Conservation (phyloP, 2,888 invertebrate species). For the Nomada ruficornis region DNA sequence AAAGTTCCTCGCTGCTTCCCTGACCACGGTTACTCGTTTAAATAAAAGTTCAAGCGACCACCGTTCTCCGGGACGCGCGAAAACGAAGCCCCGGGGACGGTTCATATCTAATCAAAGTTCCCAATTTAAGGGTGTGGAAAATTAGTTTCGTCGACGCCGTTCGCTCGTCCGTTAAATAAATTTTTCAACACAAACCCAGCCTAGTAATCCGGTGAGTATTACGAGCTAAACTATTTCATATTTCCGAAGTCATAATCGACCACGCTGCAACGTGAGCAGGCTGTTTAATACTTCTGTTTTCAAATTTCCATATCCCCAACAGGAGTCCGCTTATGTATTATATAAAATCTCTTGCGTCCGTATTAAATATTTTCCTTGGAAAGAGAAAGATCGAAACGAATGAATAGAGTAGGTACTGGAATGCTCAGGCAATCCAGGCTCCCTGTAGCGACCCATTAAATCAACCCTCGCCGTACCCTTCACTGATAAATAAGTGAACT, state of each 20-base stretch:
- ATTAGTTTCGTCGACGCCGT: neutral
- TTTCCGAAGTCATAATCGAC: neutral
- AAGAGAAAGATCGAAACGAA: neutral
- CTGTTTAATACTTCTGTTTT: neutral
- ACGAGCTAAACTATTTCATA: neutral
- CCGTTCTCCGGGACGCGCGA: neutral
- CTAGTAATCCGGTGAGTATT: neutral
- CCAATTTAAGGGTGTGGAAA: slow-evolving; percentile 24
- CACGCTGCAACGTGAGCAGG: neutral
- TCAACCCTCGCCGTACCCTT: slow-evolving; percentile 22
- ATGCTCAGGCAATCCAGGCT: too few relatives aligned
- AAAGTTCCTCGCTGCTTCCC: slow-evolving; percentile 19
- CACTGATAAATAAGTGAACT: slow-evolving; percentile 23
- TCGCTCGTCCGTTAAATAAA: neutral
- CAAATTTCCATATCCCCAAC: neutral
- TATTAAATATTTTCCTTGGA: neutral
- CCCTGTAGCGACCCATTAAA: slow-evolving; percentile 15
- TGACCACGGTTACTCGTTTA: slow-evolving; percentile 48
- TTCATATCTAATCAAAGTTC: slow-evolving; percentile 51
- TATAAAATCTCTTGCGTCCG: too few relatives aligned
- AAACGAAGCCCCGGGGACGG: neutral
- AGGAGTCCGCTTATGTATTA: too few relatives aligned
- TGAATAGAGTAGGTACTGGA: neutral
- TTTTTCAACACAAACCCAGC: neutral
- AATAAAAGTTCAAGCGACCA: slow-evolving; percentile 31